Percentiles rank a stretch among this genome's conserved stretches.
These are phyloP conservation scores for Elaeidobius kamerunicus DNA, from an alignment of 2,888 invertebrate genomes.

Conservation along the genomic window DNA sequence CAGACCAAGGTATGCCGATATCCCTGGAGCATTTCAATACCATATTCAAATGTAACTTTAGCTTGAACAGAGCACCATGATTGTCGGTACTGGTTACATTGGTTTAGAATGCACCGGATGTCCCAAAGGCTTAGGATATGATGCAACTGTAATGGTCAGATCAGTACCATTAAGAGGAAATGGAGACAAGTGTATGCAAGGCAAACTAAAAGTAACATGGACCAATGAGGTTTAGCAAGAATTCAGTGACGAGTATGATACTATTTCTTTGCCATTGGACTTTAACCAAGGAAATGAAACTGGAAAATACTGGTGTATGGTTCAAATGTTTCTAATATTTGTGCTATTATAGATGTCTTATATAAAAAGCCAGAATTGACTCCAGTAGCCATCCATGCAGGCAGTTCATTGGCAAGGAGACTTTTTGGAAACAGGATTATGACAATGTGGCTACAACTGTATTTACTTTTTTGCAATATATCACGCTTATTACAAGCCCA, in stretches of 20 bases:
- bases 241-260: slow-evolving; percentile 68
- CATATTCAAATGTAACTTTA: slow-evolving; percentile 92
- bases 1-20: slow-evolving; percentile 81
- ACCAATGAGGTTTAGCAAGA: slow-evolving; percentile 48
- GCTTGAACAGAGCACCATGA: slow-evolving; percentile 72
- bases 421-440: slow-evolving; percentile 73
- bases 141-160: slow-evolving; percentile 83
- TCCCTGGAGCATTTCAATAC: slow-evolving; percentile 81
- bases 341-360: slow-evolving; percentile 88
- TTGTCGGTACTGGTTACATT: slow-evolving; percentile 91
- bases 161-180: slow-evolving; percentile 86
- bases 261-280: slow-evolving; percentile 88
- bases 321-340: slow-evolving; percentile 80
- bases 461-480: slow-evolving; percentile 97
- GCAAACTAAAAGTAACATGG: slow-evolving; percentile 68
- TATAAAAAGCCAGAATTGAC: slow-evolving; percentile 83
- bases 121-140: slow-evolving; percentile 80
- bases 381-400: slow-evolving; percentile 93
- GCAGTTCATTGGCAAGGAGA: slow-evolving; percentile 76
- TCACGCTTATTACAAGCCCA: slow-evolving; percentile 91
- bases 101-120: slow-evolving; percentile 94
- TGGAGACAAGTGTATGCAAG: slow-evolving; percentile 70
- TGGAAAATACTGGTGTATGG: slow-evolving; percentile 71
- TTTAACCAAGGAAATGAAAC: slow-evolving; percentile 67
- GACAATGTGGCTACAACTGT: slow-evolving; percentile 91